Evolutionary conservation across 2,888 invertebrate species (phyloP).

Genomic region (Sturmia bella): DNA sequence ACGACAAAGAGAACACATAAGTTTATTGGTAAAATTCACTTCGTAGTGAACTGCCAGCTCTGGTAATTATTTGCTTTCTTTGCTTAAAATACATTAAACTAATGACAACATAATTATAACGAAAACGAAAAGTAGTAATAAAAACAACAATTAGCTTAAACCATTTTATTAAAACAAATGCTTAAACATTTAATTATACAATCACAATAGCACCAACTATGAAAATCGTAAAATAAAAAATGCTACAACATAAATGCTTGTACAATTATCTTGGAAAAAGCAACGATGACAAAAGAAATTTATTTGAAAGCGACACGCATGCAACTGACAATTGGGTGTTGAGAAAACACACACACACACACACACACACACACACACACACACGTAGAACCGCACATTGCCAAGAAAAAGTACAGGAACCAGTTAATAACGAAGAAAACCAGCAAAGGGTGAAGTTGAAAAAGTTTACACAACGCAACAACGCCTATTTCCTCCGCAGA

Average conservation of each 20-base stretch:
- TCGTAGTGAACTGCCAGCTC: background rate
- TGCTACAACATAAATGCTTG: slow-evolving; percentile 39
- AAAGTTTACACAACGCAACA: slow-evolving; percentile 60
- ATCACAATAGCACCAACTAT: slow-evolving; percentile 19
- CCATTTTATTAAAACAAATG: slow-evolving; percentile 37
- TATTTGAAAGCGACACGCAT: slow-evolving; percentile 65
- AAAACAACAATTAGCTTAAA: slow-evolving; percentile 15
- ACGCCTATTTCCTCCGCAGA: slow-evolving; percentile 67
- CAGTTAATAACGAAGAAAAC: background rate
- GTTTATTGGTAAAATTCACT: background rate
- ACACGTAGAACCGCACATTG: slow-evolving; percentile 6
- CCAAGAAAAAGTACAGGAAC: slow-evolving; percentile 45
- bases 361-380: background rate
- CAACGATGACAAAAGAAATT: slow-evolving; percentile 60
- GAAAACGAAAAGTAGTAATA: slow-evolving; percentile 40
- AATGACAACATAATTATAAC: slow-evolving; percentile 52
- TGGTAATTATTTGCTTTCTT: background rate
- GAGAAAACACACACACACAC: slow-evolving; percentile 32
- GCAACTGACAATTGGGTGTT: slow-evolving; percentile 70
- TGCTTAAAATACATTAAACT: slow-evolving; percentile 13
- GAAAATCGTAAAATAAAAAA: slow-evolving; percentile 3
- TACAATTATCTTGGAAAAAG: slow-evolving; percentile 41
- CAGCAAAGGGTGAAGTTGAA: slow-evolving; percentile 16
- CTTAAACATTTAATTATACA: slow-evolving; percentile 43
- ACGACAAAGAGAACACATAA: too few relatives aligned